Conservation (phyloP, 2,113 vertebrate species). For the Antidorcas marsupialis region DNA sequence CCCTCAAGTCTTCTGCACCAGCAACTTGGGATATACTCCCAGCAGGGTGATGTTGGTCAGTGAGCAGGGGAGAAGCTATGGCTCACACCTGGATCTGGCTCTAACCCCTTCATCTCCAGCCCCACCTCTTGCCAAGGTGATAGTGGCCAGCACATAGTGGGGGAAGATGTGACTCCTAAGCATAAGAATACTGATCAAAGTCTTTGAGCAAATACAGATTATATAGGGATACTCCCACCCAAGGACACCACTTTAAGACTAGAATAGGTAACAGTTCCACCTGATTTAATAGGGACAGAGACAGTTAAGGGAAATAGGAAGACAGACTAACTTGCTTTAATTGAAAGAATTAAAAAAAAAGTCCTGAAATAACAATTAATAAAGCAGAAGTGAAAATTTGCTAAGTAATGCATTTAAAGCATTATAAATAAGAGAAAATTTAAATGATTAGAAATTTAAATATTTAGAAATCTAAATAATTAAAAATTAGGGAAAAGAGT, state of each 20-base stretch:
- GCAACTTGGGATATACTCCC: neutral
- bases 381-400: neutral
- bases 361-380: neutral
- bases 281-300: neutral
- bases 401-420: neutral
- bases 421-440: neutral
- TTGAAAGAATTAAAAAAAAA: neutral
- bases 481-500: neutral
- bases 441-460: neutral
- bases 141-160: neutral
- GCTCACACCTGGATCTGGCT: neutral
- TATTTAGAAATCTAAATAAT: neutral
- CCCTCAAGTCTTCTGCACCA: neutral
- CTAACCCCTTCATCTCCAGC: neutral
- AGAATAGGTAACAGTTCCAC: neutral
- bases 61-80: neutral
- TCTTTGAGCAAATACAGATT: neutral
- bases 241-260: neutral
- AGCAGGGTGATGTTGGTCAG: neutral
- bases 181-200: neutral
- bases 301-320: neutral
- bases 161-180: neutral
- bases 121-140: neutral
- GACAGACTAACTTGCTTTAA: neutral
- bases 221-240: neutral